Base-by-base conservation (phyloP, 2,888 invertebrate species). In the Gymnocheta viridis region DNA sequence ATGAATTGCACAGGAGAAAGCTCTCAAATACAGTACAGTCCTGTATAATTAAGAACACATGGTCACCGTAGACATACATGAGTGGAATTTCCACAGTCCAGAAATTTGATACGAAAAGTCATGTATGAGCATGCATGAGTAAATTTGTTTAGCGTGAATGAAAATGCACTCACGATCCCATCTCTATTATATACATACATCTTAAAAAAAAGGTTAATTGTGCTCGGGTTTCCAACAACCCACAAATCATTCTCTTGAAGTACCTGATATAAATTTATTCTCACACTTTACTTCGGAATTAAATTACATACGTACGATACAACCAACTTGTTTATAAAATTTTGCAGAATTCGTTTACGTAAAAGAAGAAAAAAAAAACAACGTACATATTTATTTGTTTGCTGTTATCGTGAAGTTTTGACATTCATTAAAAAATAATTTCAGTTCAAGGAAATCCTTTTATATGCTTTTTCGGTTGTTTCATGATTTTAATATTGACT, bases 371-470 rank as follows among this genome's bases (percentile, higher is more conserved):
- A n/a, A n/a, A n/a, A n/a, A n/a, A n/a, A n/a, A n/a, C n/a, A n/a
- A n/a, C n/a, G n/a, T n/a, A n/a, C n/a, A n/a, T n/a, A n/a, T n/a
- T n/a, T 54, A 54, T 41, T 29, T 14, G 22, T 64, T 51, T 60
- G n/a, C 32, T 72, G 41, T 64, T 64, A 64, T 74, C 67, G 60
- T 29, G 19, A 77, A 69, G 38, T 77, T 77, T 60, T 69, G 69
- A 69, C 77, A 69, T 69, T 77, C 49, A 69, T 60, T 69, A 60
- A 3, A 77, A 77, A 69, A 35, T 51, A 69, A 54, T 62, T 78
- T 44, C 32, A 70, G 78, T 70, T 69, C 69, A 78, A 78, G 78
- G 69, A 78, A 78, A 78, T 49, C 49, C 69, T 62, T 76, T 66
- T 27, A 29, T 38, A 4, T 44, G n/a, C 22, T 41, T 64, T 17